Conservation (phyloP, 1,140 invertebrate genomes). For the Oncopodura yosiiana region DNA sequence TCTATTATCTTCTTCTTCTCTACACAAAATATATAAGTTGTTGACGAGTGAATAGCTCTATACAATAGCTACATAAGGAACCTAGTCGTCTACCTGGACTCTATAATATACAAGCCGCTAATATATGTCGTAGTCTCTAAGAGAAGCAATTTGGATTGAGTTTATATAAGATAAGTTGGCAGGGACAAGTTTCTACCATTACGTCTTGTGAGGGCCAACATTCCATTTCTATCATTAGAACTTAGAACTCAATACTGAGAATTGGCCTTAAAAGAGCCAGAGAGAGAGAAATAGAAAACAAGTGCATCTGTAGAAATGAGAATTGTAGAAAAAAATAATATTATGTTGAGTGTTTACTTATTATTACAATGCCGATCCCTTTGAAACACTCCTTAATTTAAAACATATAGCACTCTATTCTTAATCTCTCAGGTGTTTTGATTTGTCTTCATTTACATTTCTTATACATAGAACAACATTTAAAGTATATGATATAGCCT, state of each 20-base stretch:
- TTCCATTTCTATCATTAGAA: constrained; percentile 25
- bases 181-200: too few relatives aligned
- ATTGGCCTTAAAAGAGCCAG: background rate
- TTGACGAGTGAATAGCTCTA: background rate
- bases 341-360: background rate
- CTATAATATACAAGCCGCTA: background rate
- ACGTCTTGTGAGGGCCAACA: constrained; percentile 22
- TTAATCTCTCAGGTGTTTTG: constrained; percentile 15
- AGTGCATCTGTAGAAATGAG: background rate
- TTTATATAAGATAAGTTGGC: constrained; percentile 8
- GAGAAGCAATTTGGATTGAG: background rate
- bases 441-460: constrained; percentile 10
- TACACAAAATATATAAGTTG: constrained; percentile 5
- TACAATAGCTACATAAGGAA: background rate
- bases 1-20: background rate
- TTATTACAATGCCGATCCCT: constrained; percentile 4
- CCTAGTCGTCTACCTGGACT: background rate
- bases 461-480: background rate
- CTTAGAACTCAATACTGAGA: constrained; percentile 15
- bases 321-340: background rate
- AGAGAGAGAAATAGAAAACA: background rate
- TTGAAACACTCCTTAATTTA: constrained; percentile 14
- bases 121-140: constrained; percentile 1
- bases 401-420: too few relatives aligned
- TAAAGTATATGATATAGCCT: too few relatives aligned